Percentiles rank a stretch among this genome's conserved stretches.
Conservation (phyloP, 2,797 vertebrate species). For the Falco rusticolus region DNA sequence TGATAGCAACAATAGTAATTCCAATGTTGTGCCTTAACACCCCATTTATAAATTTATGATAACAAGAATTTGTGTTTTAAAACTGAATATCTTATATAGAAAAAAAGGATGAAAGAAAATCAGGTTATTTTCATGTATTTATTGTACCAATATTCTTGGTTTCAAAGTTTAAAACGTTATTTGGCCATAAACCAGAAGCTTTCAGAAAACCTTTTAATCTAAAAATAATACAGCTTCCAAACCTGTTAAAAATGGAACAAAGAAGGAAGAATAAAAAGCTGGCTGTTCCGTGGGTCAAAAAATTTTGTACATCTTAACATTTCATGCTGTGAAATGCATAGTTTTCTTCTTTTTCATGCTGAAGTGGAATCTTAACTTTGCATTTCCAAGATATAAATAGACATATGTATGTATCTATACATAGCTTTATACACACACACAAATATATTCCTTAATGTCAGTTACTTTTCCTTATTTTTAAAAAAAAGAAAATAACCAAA, state of each 20-base stretch:
- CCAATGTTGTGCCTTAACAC: not conserved
- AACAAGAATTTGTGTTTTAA: not conserved
- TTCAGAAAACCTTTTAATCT: not conserved
- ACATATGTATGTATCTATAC: not conserved
- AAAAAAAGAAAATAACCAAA: not conserved
- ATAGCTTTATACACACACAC: not conserved
- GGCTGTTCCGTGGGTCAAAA: not conserved
- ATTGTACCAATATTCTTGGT: not conserved
- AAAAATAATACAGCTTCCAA: not conserved
- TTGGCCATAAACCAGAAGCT: not conserved
- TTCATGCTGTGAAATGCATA: not conserved
- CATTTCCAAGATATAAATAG: not conserved
- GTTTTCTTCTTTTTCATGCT: not conserved
- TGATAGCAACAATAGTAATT: not conserved
- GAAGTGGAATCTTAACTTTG: not conserved
- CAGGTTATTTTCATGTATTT: not conserved
- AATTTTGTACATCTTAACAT: not conserved
- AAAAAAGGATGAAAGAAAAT: not conserved
- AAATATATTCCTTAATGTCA: not conserved
- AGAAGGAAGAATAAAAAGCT: not conserved
- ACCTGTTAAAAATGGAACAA: not conserved
- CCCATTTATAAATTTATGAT: not conserved
- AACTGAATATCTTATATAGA: not conserved
- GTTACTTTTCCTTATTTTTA: too few species aligned
- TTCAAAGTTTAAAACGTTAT: not conserved